Conservation (phyloP, 2,797 vertebrate genomes). For the Loriculus beryllinus region DNA sequence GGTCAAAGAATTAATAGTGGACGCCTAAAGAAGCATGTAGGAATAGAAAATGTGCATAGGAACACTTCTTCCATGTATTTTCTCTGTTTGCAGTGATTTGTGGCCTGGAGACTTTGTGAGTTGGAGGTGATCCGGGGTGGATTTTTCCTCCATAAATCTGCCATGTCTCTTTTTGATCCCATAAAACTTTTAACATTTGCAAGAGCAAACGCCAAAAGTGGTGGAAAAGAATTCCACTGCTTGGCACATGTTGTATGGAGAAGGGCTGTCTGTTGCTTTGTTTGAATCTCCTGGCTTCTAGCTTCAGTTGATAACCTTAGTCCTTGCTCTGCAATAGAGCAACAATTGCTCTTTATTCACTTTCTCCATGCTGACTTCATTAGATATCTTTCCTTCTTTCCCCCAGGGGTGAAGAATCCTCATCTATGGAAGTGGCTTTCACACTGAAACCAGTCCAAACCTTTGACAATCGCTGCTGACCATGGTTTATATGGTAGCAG, state of each 20-base stretch:
- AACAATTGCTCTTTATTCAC: background rate
- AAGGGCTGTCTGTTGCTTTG: background rate
- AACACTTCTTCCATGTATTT: background rate
- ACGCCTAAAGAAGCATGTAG: background rate
- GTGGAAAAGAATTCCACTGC: background rate
- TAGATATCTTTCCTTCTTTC: background rate
- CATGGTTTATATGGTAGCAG: background rate
- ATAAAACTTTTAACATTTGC: background rate
- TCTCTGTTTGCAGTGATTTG: background rate
- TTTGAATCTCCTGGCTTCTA: background rate
- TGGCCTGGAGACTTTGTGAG: background rate
- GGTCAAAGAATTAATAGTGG: background rate
- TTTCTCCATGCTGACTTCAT: background rate
- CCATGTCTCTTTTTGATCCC: background rate
- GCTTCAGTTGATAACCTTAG: background rate
- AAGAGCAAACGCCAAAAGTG: background rate
- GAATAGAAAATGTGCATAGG: background rate
- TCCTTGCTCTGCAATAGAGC: background rate
- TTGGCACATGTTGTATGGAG: accelerated
- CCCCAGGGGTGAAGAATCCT: background rate
- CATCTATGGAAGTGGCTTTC: background rate
- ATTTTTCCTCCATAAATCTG: background rate
- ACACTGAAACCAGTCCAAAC: background rate
- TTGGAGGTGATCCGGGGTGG: background rate
- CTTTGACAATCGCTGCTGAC: background rate